phyloP scores from a whole-genome alignment of 2,888 invertebrate genomes.

The Caenorhabditis doughertyi region DNA sequence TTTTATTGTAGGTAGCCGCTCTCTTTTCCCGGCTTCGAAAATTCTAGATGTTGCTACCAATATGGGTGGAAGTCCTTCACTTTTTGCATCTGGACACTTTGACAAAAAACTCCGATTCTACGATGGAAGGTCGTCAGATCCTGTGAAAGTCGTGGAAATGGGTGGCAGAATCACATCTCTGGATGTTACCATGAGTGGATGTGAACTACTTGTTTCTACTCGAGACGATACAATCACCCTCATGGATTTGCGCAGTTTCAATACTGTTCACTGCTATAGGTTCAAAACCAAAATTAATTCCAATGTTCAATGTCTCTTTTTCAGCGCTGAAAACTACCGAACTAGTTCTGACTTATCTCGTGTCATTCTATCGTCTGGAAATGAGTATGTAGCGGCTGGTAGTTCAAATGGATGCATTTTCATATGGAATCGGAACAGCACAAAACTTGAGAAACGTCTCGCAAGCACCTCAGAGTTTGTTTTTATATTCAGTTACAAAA shows the following conservation, averaged over 20 bases:
- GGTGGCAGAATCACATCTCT: constrained; percentile 60
- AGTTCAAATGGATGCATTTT: constrained; percentile 57
- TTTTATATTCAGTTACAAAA: background rate
- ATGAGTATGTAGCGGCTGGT: constrained; percentile 66
- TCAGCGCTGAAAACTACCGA: constrained; percentile 93
- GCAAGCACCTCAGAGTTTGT: constrained; percentile 43
- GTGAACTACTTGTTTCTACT: constrained; percentile 93
- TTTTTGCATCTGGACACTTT: constrained; percentile 88
- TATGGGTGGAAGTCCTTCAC: constrained; percentile 38
- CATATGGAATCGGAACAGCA: constrained; percentile 66
- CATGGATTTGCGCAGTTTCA: constrained; percentile 93
- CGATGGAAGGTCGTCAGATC: constrained; percentile 90
- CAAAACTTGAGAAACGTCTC: constrained; percentile 63
- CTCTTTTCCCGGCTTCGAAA: constrained; percentile 79
- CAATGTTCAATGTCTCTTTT: no score
- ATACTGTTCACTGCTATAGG: constrained; percentile 92
- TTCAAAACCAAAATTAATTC: constrained; percentile 16
- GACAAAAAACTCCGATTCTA: constrained; percentile 97
- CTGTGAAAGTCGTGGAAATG: constrained; percentile 88
- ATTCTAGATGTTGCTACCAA: constrained; percentile 85
- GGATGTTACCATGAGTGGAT: constrained; percentile 85
- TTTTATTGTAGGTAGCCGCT: constrained; percentile 53
- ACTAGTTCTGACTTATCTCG: constrained; percentile 75
- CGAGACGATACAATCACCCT: constrained; percentile 96
- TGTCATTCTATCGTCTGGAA: constrained; percentile 73